Conservation (phyloP, 2,797 vertebrate species). For the Prunella strophiata region DNA sequence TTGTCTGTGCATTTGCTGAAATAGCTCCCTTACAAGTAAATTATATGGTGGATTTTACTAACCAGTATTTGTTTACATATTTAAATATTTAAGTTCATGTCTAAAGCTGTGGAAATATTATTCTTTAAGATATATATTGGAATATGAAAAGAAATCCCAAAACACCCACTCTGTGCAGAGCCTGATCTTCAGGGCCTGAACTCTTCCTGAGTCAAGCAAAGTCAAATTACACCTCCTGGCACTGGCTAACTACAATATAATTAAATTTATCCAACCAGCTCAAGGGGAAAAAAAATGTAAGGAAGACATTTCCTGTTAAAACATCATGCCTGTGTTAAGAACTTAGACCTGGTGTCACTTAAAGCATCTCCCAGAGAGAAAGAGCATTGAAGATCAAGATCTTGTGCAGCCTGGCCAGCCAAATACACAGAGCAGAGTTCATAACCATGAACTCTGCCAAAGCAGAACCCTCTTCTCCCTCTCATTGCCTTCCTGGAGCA, state of each 20-base stretch:
- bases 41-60: neutral
- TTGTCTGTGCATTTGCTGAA: neutral
- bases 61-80: neutral
- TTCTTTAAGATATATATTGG: neutral
- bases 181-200: neutral
- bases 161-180: neutral
- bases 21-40: neutral
- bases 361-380: neutral
- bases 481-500: neutral
- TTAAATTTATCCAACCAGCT: neutral
- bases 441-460: rapidly evolving
- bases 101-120: neutral
- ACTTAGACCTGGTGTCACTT: neutral
- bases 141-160: neutral
- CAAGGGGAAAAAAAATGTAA: neutral
- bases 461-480: neutral
- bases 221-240: neutral
- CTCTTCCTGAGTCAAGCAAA: neutral
- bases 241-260: neutral
- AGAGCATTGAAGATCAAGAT: neutral
- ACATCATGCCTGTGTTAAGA: rapidly evolving
- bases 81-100: neutral
- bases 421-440: neutral
- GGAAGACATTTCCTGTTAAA: neutral
- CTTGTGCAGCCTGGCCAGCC: neutral